Base-by-base conservation (phyloP, 2,113 vertebrate genomes). In the Thamnophis sirtalis region DNA sequence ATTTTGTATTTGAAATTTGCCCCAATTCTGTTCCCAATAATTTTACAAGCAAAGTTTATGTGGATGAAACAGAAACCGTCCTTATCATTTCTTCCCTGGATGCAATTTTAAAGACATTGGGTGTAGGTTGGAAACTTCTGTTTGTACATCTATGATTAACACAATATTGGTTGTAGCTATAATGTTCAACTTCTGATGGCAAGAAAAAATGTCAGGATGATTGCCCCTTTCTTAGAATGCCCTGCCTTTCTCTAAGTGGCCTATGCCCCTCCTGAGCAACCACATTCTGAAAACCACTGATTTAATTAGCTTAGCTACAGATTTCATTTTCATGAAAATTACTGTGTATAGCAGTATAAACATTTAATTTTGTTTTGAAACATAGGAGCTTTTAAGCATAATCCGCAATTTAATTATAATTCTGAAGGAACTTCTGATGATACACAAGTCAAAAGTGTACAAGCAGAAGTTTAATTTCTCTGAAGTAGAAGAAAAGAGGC, bases 281-380 rank as follows among this genome's bases (percentile, higher is more conserved):
- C 87, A 88, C 21, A 58, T 38, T 88, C 43, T 43, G 10, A 88
- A 56, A 88, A 26, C 87, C n/a, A 88, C 48, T 86, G 55, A 48
- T 84, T 13, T 91, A 85, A 84, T 38, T 90, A 90, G 73, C 9
- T 53, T 43, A 89, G 88, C 9, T 5, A 51, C 84, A 51, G 84
- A 85, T 86, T 60, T 21, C 90, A 89, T 13, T 0, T 94, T 91
- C 84, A 28, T 50, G 38, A 84, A 93, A 93, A 93, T 49, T 38
- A 3, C 2, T 19, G 4, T 90, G 92, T 63, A 93, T 89, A 50
- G 93, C 68, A 53, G 63, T 80, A 86, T 0, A 88, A 94, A 92
- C 48, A 55, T 86, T 0, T 38, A 0, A 11, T 94, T 92, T 91
- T 93, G 51, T 92, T 90, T 21, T 86, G 55, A 49, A 54, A 38